Evolutionary conservation across 2,113 vertebrate genomes (phyloP).

Genomic region (Dunckerocampus dactyliophorus): DNA sequence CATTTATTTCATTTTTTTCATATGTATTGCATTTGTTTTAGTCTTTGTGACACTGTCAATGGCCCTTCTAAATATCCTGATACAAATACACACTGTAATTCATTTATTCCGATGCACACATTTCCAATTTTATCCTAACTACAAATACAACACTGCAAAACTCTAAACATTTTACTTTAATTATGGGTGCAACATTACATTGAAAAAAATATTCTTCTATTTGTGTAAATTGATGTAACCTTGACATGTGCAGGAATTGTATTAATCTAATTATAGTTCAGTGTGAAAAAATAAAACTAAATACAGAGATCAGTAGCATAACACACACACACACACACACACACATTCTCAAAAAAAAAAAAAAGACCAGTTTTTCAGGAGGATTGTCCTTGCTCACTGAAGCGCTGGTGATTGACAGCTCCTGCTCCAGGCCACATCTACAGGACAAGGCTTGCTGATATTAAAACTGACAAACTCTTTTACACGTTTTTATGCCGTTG

Average conservation of each 20-base stretch:
- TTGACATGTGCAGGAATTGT: not conserved
- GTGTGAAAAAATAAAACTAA: not conserved
- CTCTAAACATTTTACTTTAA: not conserved
- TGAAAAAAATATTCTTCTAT: not conserved
- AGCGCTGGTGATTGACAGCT: slow-evolving; percentile 72
- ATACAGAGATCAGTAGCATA: not conserved
- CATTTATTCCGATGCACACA: no score
- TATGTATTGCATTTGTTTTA: not conserved
- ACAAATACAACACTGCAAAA: no score
- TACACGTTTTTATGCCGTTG: slow-evolving; percentile 19
- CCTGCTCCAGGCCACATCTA: slow-evolving; percentile 63
- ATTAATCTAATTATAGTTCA: not conserved
- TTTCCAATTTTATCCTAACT: no score
- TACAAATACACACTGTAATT: not conserved
- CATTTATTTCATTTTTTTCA: not conserved
- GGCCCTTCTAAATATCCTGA: not conserved
- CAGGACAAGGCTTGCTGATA: slow-evolving; percentile 58
- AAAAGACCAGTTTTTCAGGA: slow-evolving; percentile 60
- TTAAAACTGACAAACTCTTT: slow-evolving; percentile 42
- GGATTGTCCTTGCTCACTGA: slow-evolving; percentile 74
- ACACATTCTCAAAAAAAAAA: not conserved
- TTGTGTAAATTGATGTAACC: no score
- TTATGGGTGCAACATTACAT: not conserved
- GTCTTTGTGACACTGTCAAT: not conserved
- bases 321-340: not conserved